Percentiles rank a stretch among this genome's conserved stretches.
These are phyloP conservation scores for Tortrix viridana DNA, from an alignment of 2,888 invertebrate genomes.

Conservation along the genomic window DNA sequence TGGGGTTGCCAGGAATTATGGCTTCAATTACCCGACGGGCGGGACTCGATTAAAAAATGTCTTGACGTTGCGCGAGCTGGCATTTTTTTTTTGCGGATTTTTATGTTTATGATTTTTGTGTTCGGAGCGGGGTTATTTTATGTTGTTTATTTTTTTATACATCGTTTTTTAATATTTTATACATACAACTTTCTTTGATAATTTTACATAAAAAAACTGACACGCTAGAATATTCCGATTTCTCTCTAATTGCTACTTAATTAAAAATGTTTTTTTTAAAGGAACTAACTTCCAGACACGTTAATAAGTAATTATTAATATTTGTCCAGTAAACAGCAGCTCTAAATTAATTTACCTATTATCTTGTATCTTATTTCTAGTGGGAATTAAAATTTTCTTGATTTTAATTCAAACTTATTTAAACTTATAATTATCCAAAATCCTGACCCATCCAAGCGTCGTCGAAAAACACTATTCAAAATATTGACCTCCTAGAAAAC, in stretches of 20 bases:
- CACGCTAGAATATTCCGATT: no score
- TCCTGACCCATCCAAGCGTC: neutral
- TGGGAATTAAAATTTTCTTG: no score
- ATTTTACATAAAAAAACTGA: no score
- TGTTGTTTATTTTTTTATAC: slow-evolving; percentile 3
- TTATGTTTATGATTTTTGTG: slow-evolving; percentile 47
- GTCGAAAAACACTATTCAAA: neutral
- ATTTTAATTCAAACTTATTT: no score
- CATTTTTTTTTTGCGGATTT: slow-evolving; percentile 58
- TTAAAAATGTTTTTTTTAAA: no score
- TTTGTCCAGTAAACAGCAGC: no score
- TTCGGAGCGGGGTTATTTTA: slow-evolving; percentile 44
- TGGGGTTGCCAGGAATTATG: slow-evolving; percentile 80
- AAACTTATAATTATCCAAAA: no score
- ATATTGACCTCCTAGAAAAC: slow-evolving; percentile 16
- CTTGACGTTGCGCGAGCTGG: slow-evolving; percentile 69
- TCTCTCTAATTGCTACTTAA: no score
- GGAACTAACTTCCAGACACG: no score
- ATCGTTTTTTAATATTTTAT: neutral
- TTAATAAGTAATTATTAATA: no score
- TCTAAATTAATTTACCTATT: no score
- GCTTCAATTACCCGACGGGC: slow-evolving; percentile 74
- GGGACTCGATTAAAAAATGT: slow-evolving; percentile 77
- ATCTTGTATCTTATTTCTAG: no score
- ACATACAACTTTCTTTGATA: neutral